Evolutionary conservation across 1,140 invertebrate genomes (phyloP), one percentile per base, ranked within the genome.

Genomic region (Drosophila saltans): DNA sequence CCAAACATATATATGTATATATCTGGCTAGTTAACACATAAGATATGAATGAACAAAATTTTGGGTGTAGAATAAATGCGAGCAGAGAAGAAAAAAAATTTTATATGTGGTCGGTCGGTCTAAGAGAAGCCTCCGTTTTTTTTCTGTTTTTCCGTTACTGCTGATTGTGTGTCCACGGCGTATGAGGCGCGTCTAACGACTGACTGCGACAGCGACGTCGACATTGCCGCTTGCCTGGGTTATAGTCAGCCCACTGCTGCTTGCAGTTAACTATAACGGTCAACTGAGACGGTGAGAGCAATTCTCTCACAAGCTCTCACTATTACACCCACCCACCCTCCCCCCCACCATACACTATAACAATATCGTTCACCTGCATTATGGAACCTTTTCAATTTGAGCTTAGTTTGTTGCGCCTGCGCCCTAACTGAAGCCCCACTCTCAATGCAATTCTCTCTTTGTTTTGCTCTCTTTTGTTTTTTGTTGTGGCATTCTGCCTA

Each of bases 181-280:
- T 75, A 68, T 80, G 70, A 77, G 70, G 73, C 77, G 77, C 74
- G 69, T 77, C 55, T 72, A 73, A 80, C 66, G 63, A 77, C 74
- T 81, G 82, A 82, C 75, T 77, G 60, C 40, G 61, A 52, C 41
- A 5, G 43, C 63, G 70, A 66, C 74, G 21, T 57, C 72, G 70
- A 58, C 55, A 43, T n/a, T 56, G 24, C 45, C 58, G 24, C 45
- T 69, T 39, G 24, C 52, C 65, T 45, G 41, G 61, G 3, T 7
- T 36, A 36, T 3, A 36, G 33, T 36, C 61, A 21, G 36, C 33
- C 39, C n/a, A 45, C 3, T 63, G 40, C 48, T 69, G 40, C 48
- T 69, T 73, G 68, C 71, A 73, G 68, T 56, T 36, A 52, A 52
- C 8, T 24, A 65, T 74, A 74, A 74, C 72, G 72, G 72, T 74